Evolutionary conservation across 1,140 invertebrate species (phyloP), one percentile per base, ranked within the genome.

Genomic region (Musca domestica): DNA sequence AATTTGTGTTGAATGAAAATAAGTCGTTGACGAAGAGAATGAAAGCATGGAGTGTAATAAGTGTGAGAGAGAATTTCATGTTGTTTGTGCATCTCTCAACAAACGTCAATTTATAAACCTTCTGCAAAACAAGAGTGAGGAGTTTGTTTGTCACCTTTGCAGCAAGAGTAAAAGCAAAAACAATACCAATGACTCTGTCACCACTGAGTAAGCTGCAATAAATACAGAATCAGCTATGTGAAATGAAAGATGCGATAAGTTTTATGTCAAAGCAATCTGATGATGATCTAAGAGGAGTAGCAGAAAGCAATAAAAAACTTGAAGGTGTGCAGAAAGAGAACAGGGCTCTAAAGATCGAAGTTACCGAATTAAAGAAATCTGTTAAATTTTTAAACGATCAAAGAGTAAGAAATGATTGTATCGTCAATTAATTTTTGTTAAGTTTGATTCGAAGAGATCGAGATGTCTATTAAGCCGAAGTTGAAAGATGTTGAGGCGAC

Each of bases 361-460:
- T 54, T 23, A 25, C 19, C 4, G 22, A 54, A 23, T 25, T 54
- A 5, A 54, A 54, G 15, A 23, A 9, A 23, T 51, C 20, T 23
- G 20, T 54, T 15, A 54, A 54, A 54, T 54, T 54, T 54, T 54
- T 25, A 54, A 54, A 54, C 20, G 52, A 54, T 25, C 14, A 5
- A 15, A 20, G 52, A 6, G 20, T 54, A 25, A 54, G 12, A 54
- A 54, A 54, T 54, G 19, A 54, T 54, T 54, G 20, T 25, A 25
- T 54, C 12, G 22, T 54, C 2, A 41, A 12, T 41, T 7, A 14
- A 23, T 54, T 10, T 20, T 54, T 22, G 52, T 54, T 23, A 54
- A 54, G 22, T 54, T 54, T 54, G 20, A 20, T 22, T 23, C 20
- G 14, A 54, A 54, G 23, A 15, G 15, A 15, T 54, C 52, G 12